Evolutionary conservation across 2,888 invertebrate species (phyloP), one percentile per base, ranked within the genome.

Genomic region (Himalopsyche japonica): DNA sequence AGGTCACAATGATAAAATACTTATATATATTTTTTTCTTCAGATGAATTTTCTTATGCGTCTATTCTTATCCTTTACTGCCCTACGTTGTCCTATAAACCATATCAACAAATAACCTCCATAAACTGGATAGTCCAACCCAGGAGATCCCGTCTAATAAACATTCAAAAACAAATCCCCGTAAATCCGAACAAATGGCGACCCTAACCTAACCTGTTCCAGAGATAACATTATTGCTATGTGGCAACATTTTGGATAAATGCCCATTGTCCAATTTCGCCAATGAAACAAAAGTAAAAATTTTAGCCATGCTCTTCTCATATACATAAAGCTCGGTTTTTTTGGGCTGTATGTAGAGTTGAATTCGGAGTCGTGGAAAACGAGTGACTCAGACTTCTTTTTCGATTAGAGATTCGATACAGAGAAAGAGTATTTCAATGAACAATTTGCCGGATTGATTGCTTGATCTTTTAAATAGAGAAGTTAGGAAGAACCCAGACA

Each of bases 181-280:
- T 70, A 70, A 12, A 70, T 70, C 70, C 70, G 27, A 70, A 70
- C 70, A 70, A 70, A 70, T 70, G 24, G 70, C 27, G 70, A 70
- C 70, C 70, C 70, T 70, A 70, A 70, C 70, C 70, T 70, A 70
- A 70, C 70, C 70, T 70, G 70, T 70, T 70, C 70, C 70, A 70
- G 57, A 49, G 85, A 86, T 86, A 82, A 84, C 84, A 80, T 70
- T 70, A 70, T 82, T 48, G 78, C 82, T 86, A 81, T 86, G 83
- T 82, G 85, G 81, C 34, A 84, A 80, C 78, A 82, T 84, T 86
- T 86, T 86, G 86, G 86, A 84, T 78, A 83, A 81, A 70, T 78
- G 84, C 86, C 86, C 86, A 47, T 20, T 32, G 32, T 79, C 70
- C 70, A 70, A 30, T 70, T 70, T 24, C 0, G 27, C 70, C 24